Percentiles rank a stretch among this genome's conserved stretches.
Conservation (phyloP, 1,140 invertebrate species). For the Drosophila pachea region DNA sequence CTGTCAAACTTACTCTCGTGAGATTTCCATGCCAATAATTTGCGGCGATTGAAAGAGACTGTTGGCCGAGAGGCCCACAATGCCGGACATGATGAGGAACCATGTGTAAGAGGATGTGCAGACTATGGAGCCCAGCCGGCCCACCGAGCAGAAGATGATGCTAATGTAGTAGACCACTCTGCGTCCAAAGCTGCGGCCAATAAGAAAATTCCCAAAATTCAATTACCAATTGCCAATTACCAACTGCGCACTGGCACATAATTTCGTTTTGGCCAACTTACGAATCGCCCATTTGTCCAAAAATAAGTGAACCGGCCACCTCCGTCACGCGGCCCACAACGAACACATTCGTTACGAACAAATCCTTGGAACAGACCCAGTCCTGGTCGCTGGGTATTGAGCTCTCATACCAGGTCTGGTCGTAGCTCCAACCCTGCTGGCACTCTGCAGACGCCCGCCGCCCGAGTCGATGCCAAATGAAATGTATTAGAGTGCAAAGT, state of each 20-base stretch:
- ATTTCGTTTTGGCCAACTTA: slow-evolving; percentile 76
- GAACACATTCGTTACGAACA: slow-evolving; percentile 80
- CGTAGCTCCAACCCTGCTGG: slow-evolving; percentile 80
- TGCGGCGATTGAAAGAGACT: slow-evolving; percentile 80
- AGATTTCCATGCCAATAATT: slow-evolving; percentile 80
- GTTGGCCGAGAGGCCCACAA: slow-evolving; percentile 78
- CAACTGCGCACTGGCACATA: slow-evolving; percentile 36
- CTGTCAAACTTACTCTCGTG: slow-evolving; percentile 72
- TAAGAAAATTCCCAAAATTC: slow-evolving; percentile 48
- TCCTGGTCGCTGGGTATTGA: slow-evolving; percentile 80
- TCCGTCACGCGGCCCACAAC: slow-evolving; percentile 80
- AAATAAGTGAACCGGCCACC: slow-evolving; percentile 80
- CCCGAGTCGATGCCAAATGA: slow-evolving; percentile 49
- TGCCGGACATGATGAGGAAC: slow-evolving; percentile 79
- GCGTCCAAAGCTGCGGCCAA: slow-evolving; percentile 79
- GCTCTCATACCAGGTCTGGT: slow-evolving; percentile 79
- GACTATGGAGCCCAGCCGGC: slow-evolving; percentile 78
- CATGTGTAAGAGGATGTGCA: slow-evolving; percentile 78
- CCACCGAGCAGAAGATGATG: slow-evolving; percentile 77
- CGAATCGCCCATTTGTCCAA: slow-evolving; percentile 81
- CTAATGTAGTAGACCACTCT: slow-evolving; percentile 79
- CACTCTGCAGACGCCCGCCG: slow-evolving; percentile 68
- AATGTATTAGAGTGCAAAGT: slow-evolving; percentile 73
- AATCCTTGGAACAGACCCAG: slow-evolving; percentile 81
- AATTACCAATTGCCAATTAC: slow-evolving; percentile 49